A percentile compares a stretch with the other conserved stretches of the same genome.
Conservation (phyloP, 2,888 invertebrate species). For the Drosophila mettleri region DNA sequence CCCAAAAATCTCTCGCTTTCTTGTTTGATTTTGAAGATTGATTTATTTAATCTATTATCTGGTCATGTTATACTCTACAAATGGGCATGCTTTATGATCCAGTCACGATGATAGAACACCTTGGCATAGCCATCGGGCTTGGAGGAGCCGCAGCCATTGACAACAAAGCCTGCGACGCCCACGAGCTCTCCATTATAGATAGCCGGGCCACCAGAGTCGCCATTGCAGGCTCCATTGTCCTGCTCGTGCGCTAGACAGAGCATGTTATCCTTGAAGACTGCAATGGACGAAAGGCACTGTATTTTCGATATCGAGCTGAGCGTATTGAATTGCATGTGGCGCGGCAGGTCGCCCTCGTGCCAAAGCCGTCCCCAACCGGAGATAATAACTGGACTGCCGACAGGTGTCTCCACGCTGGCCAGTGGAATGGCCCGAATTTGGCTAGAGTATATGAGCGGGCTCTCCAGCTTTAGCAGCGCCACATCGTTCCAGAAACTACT, state of each 20-base stretch:
- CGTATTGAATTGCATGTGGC: slow-evolving; percentile 68
- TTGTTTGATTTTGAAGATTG: background rate
- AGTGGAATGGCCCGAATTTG: slow-evolving; percentile 64
- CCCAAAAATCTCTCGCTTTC: background rate
- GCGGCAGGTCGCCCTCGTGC: slow-evolving; percentile 63
- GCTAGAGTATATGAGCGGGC: slow-evolving; percentile 55
- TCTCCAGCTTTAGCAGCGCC: slow-evolving; percentile 62
- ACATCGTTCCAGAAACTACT: slow-evolving; percentile 71
- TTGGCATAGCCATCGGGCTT: slow-evolving; percentile 75
- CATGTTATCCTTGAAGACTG: slow-evolving; percentile 44
- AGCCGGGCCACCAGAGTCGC: slow-evolving; percentile 82
- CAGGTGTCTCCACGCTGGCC: slow-evolving; percentile 57
- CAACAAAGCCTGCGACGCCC: slow-evolving; percentile 78
- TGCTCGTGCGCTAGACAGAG: slow-evolving; percentile 67
- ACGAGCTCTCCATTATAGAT: slow-evolving; percentile 70
- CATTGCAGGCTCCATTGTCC: slow-evolving; percentile 77
- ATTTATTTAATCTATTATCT: slow-evolving; percentile 5
- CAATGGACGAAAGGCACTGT: slow-evolving; percentile 48
- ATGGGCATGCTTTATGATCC: slow-evolving; percentile 61
- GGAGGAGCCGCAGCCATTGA: slow-evolving; percentile 67
- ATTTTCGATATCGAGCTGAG: slow-evolving; percentile 55
- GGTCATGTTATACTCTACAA: slow-evolving; percentile 32
- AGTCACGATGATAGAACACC: slow-evolving; percentile 64
- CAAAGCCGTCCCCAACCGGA: slow-evolving; percentile 75
- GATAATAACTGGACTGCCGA: slow-evolving; percentile 55